Evolutionary conservation across 2,888 invertebrate genomes (phyloP).

Genomic region (Mesoligia furuncula): DNA sequence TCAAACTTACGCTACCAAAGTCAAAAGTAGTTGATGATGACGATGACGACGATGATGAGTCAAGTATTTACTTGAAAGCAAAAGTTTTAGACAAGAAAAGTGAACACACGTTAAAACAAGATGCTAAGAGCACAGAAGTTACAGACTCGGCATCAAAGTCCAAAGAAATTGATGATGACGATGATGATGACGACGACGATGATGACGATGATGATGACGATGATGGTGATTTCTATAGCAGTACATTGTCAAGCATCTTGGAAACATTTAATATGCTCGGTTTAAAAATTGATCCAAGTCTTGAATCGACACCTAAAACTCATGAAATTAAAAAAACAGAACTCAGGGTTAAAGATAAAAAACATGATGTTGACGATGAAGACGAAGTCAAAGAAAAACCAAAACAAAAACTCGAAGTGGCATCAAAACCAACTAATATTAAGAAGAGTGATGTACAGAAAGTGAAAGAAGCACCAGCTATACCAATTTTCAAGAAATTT

Average conservation of each 20-base stretch:
- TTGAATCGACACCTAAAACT: conserved; percentile 49
- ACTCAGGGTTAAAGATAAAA: conserved; percentile 44
- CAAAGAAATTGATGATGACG: conserved; percentile 32
- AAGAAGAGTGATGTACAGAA: conserved; percentile 46
- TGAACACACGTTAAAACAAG: conserved; percentile 42
- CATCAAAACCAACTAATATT: conserved; percentile 11
- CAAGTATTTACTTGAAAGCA: conserved; percentile 5
- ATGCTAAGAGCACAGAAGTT: conserved; percentile 30
- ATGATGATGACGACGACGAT: conserved; percentile 35
- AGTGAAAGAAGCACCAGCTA: conserved; percentile 29
- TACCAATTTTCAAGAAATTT: conserved; percentile 18
- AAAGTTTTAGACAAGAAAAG: conserved; percentile 51
- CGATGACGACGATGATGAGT: conserved; percentile 38
- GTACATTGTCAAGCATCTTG: conserved; percentile 59
- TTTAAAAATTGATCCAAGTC: conserved; percentile 59
- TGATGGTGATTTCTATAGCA: conserved; percentile 57
- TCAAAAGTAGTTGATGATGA: conserved; percentile 43
- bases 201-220: conserved; percentile 47
- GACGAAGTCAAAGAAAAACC: conserved; percentile 8
- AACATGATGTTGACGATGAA: conserved; percentile 41
- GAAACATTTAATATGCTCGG: conserved; percentile 65
- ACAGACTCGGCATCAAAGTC: conserved; percentile 27
- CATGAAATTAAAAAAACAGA: conserved; percentile 46
- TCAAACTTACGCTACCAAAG: conserved; percentile 32
- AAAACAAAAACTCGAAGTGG: conserved; percentile 29